Evolutionary conservation across 2,888 invertebrate genomes (phyloP).

Genomic region (Oxystoma pomonae): DNA sequence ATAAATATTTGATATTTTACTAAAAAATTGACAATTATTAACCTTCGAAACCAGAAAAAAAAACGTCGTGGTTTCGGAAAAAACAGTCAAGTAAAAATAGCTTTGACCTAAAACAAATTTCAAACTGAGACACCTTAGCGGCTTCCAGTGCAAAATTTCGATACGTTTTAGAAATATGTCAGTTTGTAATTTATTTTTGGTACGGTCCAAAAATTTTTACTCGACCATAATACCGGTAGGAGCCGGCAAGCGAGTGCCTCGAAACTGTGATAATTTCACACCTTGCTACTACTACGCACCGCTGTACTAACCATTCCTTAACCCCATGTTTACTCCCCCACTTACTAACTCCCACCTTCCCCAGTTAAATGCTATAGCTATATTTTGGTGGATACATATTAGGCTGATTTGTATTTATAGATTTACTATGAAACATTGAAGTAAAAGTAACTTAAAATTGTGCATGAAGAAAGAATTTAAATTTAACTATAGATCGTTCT

Average conservation of each 20-base stretch:
- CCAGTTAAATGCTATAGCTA: constrained; percentile 17
- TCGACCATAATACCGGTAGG: constrained; percentile 38
- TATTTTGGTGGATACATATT: constrained; percentile 32
- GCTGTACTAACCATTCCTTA: constrained; percentile 39
- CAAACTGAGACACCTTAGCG: too few relatives aligned
- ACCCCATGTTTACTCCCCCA: constrained; percentile 27
- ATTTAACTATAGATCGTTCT: not conserved
- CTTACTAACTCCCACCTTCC: constrained; percentile 17
- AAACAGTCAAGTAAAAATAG: too few relatives aligned
- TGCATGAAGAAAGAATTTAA: constrained; percentile 22
- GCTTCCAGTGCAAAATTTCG: too few relatives aligned
- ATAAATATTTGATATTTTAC: not conserved
- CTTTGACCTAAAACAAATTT: too few relatives aligned
- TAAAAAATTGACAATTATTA: not conserved
- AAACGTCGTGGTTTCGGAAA: constrained; percentile 33
- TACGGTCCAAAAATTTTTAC: too few relatives aligned
- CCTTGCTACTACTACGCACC: constrained; percentile 15
- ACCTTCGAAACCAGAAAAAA: constrained; percentile 15
- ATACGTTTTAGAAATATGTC: too few relatives aligned
- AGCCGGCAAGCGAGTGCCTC: constrained; percentile 49
- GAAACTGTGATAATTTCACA: constrained; percentile 48
- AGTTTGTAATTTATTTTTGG: too few relatives aligned
- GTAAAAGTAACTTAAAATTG: constrained; percentile 17
- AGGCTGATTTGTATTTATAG: constrained; percentile 21
- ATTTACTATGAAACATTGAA: constrained; percentile 6